These are phyloP conservation scores for Galendromus occidentalis DNA, from an alignment of 1,140 invertebrate genomes.

Conservation along the genomic window DNA sequence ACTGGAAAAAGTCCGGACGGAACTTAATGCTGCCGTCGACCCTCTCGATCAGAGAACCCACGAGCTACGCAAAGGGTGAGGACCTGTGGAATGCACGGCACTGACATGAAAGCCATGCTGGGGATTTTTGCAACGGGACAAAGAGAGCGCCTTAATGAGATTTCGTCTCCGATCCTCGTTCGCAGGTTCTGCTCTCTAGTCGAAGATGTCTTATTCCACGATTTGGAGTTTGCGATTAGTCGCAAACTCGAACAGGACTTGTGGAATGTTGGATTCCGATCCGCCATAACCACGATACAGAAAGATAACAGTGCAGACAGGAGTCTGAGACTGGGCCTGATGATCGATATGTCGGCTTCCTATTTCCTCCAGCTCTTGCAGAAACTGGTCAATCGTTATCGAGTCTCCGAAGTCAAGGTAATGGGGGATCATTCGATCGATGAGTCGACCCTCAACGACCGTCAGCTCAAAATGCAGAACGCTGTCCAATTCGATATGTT, in stretches of 20 bases:
- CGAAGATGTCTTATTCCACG: conserved; percentile 52
- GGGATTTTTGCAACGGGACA: neutral
- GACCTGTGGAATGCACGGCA: neutral
- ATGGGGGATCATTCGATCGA: neutral
- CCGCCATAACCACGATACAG: conserved; percentile 57
- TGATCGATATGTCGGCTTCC: neutral
- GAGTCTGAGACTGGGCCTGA: neutral
- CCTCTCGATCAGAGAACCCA: neutral
- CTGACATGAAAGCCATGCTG: neutral
- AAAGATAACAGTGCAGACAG: conserved; percentile 36
- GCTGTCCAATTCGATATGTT: too few species aligned
- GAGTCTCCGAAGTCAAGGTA: conserved; percentile 5
- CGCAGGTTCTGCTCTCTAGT: conserved; percentile 35
- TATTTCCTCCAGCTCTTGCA: conserved; percentile 40
- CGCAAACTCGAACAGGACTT: conserved; percentile 70
- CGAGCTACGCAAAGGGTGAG: conserved; percentile 4
- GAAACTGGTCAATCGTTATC: conserved; percentile 34
- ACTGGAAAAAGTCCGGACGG: neutral
- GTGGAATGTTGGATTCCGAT: conserved; percentile 72
- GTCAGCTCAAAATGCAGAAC: too few species aligned
- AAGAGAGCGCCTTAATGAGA: neutral
- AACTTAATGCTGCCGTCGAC: neutral
- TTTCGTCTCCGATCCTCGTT: neutral
- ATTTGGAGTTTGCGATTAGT: conserved; percentile 66
- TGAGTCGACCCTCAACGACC: too few species aligned